Evolutionary conservation across 2,888 invertebrate genomes (phyloP).

Genomic region (Koerneria pararmatus): DNA sequence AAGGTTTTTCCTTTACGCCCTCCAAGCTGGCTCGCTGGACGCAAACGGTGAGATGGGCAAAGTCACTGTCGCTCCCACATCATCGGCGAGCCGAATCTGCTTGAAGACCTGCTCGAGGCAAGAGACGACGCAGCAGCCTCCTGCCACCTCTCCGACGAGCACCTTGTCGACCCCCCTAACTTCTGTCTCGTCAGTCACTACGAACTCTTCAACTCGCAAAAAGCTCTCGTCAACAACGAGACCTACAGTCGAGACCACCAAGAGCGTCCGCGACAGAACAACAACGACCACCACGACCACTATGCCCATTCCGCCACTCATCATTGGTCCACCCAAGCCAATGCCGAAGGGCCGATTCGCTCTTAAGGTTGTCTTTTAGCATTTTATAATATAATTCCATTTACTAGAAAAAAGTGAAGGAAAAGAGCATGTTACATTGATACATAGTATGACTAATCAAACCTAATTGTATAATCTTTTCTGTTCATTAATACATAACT

Average conservation of each 20-base stretch:
- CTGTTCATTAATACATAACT: too few species aligned
- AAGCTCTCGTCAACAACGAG: too few species aligned
- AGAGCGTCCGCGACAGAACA: neutral
- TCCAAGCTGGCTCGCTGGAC: slow-evolving; percentile 48
- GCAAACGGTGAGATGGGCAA: slow-evolving; percentile 51
- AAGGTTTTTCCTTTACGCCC: slow-evolving; percentile 41
- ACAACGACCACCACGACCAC: slow-evolving; percentile 16
- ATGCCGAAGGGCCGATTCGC: slow-evolving; percentile 17
- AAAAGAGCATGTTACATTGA: too few species aligned
- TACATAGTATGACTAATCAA: too few species aligned
- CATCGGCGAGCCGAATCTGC: slow-evolving; percentile 19
- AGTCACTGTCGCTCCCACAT: slow-evolving; percentile 29
- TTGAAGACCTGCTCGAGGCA: slow-evolving; percentile 14
- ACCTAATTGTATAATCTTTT: too few species aligned
- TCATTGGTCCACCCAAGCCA: slow-evolving; percentile 7
- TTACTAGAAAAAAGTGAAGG: neutral
- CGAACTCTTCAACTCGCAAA: too few species aligned
- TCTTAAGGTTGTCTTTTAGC: too few species aligned
- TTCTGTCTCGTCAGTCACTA: too few species aligned
- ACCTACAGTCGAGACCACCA: too few species aligned
- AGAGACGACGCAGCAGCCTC: slow-evolving; percentile 17
- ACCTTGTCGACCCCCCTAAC: too few species aligned
- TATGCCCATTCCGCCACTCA: slow-evolving; percentile 18
- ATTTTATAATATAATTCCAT: too few species aligned
- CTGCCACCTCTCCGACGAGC: too few species aligned